Conservation (phyloP, 2,113 vertebrate genomes). For the Oncorhynchus nerka region DNA sequence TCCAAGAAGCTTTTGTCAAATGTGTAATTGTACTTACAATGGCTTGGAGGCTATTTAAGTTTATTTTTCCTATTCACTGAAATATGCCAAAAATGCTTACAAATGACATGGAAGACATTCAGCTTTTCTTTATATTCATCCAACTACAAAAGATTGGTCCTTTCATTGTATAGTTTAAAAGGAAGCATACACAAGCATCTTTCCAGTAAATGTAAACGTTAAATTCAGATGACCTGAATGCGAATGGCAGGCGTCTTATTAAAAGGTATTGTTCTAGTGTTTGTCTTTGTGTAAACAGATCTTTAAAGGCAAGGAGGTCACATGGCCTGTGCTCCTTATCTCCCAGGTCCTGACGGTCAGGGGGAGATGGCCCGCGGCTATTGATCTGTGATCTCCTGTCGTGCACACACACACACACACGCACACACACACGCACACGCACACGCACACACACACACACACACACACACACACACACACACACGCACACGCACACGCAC, state of each 20-base stretch:
- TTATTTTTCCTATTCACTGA: neutral
- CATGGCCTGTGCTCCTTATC: conserved; percentile 56
- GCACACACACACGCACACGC: conserved; percentile 21
- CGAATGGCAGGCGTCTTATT: conserved; percentile 65
- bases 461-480: conserved; percentile 19
- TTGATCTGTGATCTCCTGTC: conserved; percentile 60
- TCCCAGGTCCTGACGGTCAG: conserved; percentile 60
- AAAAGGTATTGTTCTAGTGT: conserved; percentile 63
- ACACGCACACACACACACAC: conserved; percentile 12
- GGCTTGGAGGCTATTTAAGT: neutral
- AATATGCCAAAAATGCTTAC: neutral
- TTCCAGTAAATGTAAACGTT: conserved; percentile 48
- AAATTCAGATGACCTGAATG: conserved; percentile 60
- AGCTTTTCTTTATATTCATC: neutral
- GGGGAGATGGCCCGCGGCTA: conserved; percentile 54
- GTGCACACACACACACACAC: too few species aligned
- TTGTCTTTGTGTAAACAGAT: conserved; percentile 61
- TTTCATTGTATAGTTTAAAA: neutral
- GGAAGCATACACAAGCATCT: conserved; percentile 42
- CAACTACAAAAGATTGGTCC: neutral
- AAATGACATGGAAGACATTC: neutral
- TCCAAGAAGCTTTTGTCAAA: neutral
- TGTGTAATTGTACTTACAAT: neutral
- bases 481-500: conserved; percentile 22
- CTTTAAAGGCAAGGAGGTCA: conserved; percentile 55